These are phyloP conservation scores for Muscicapa striata DNA, from an alignment of 2,797 vertebrate genomes.

Conservation along the genomic window DNA sequence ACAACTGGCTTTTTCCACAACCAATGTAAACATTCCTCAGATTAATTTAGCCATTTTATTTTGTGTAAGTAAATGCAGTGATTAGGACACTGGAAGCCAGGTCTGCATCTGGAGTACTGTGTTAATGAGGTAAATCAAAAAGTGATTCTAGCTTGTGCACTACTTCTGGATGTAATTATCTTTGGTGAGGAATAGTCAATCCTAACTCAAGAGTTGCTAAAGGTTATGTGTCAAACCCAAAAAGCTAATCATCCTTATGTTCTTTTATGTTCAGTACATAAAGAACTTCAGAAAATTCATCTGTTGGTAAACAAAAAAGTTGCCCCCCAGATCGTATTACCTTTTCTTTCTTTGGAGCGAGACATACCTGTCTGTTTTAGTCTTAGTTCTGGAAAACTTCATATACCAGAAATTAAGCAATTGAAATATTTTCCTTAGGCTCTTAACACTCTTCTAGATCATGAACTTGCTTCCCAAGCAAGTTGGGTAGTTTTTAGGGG, in stretches of 20 bases:
- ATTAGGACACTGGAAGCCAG: background rate
- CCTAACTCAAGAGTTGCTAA: background rate
- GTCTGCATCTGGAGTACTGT: background rate
- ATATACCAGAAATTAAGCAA: background rate
- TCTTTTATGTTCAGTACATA: background rate
- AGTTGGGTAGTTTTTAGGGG: background rate
- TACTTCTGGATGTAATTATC: background rate
- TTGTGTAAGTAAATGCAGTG: background rate
- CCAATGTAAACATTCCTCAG: background rate
- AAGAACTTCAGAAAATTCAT: background rate
- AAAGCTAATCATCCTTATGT: background rate
- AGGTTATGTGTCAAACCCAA: background rate
- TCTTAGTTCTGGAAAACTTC: background rate
- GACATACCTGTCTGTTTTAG: background rate
- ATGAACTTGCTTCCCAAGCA: background rate
- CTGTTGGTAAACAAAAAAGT: background rate
- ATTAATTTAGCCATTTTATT: background rate
- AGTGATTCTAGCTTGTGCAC: background rate
- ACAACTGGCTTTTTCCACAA: background rate
- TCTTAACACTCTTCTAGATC: background rate
- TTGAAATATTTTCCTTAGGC: background rate
- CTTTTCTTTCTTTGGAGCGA: background rate
- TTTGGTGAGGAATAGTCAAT: background rate
- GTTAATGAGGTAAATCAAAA: background rate
- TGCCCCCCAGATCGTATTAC: rapidly evolving